These are phyloP conservation scores for Lycaena phlaeas DNA, from an alignment of 2,888 invertebrate species.

Conservation along the genomic window DNA sequence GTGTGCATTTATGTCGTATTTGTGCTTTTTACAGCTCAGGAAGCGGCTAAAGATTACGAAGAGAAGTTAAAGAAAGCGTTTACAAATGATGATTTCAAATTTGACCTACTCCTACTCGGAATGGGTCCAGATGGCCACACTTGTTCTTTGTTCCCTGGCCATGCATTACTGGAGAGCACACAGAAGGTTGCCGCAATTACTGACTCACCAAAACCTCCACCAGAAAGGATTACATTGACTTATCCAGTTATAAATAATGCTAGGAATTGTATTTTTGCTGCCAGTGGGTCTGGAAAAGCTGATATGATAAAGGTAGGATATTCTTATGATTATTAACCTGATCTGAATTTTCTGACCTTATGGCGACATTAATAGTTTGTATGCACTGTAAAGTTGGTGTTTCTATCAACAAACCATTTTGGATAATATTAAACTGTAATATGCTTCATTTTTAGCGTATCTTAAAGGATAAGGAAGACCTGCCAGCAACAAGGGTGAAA, in stretches of 20 bases:
- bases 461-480: conserved; percentile 79
- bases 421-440: no score
- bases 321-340: no score
- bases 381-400: no score
- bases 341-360: no score
- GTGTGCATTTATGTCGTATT: no score
- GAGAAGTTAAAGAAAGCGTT: conserved; percentile 77
- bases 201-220: conserved; percentile 98
- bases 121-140: conserved; percentile 99
- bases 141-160: conserved; percentile 94
- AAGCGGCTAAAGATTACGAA: conserved; percentile 83
- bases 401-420: no score
- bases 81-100: conserved; percentile 65
- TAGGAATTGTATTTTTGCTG: conserved; percentile 85
- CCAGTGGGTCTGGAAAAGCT: conserved; percentile 89
- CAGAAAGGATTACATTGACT: conserved; percentile 91
- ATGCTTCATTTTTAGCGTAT: conserved; percentile 80
- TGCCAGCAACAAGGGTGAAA: conserved; percentile 84
- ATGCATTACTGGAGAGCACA: conserved; percentile 75
- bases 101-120: conserved; percentile 93
- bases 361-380: no score
- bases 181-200: conserved; percentile 86
- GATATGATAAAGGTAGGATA: conserved; percentile 89
- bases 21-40: conserved; percentile 72
- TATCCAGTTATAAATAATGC: conserved; percentile 92